These are phyloP conservation scores for Oncopodura yosiiana DNA, from an alignment of 1,140 invertebrate genomes.

Conservation along the genomic window DNA sequence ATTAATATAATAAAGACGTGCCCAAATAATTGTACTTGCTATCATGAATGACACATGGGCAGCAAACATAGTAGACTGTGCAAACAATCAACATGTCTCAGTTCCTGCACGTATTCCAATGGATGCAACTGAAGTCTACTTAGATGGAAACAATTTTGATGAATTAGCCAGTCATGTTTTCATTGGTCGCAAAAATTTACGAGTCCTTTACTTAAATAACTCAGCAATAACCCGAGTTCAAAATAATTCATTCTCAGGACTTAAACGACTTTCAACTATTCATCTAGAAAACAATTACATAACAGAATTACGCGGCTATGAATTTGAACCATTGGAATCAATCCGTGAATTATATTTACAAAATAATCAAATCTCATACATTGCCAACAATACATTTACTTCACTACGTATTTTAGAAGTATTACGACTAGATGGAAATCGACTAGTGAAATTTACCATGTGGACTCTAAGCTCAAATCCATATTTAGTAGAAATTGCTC, in stretches of 20 bases:
- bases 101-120: slow-evolving; percentile 81
- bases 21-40: slow-evolving; percentile 84
- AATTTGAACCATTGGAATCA: slow-evolving; percentile 68
- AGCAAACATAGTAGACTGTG: slow-evolving; percentile 85
- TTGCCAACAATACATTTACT: slow-evolving; percentile 74
- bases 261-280: slow-evolving; percentile 49
- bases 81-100: slow-evolving; percentile 58
- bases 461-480: slow-evolving; percentile 40
- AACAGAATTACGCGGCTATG: slow-evolving; percentile 66
- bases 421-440: slow-evolving; percentile 72
- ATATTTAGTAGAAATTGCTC: slow-evolving; percentile 38
- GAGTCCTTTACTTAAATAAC: slow-evolving; percentile 76
- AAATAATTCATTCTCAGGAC: slow-evolving; percentile 81
- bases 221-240: slow-evolving; percentile 72
- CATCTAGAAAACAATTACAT: slow-evolving; percentile 79
- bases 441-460: slow-evolving; percentile 61
- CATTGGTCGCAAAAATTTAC: slow-evolving; percentile 76
- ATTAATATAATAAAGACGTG: slow-evolving; percentile 75
- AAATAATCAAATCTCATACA: slow-evolving; percentile 69
- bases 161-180: slow-evolving; percentile 80
- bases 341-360: slow-evolving; percentile 77
- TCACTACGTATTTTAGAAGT: slow-evolving; percentile 70
- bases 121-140: slow-evolving; percentile 86
- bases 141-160: slow-evolving; percentile 80
- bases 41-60: slow-evolving; percentile 89